A percentile compares a stretch with the other conserved stretches of the same genome.
Conservation (phyloP, 2,113 vertebrate genomes). For the Poeciliopsis turrubarensis region DNA sequence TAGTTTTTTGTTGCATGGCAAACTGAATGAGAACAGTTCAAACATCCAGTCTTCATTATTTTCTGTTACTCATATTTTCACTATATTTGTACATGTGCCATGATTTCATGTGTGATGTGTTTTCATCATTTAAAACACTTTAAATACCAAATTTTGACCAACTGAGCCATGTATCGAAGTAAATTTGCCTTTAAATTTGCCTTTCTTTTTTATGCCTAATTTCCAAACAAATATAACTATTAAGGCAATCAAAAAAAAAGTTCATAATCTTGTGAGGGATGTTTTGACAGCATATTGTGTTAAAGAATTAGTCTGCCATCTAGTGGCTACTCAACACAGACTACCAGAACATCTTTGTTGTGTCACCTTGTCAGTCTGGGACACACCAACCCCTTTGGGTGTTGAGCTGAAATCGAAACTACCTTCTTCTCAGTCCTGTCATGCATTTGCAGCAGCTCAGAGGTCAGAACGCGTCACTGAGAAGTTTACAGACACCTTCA, state of each 20-base stretch:
- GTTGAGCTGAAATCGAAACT: conserved; percentile 40
- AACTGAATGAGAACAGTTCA: no score
- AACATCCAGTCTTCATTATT: no score
- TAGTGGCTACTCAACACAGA: conserved; percentile 37
- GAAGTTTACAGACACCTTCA: conserved; percentile 35
- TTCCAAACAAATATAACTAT: neutral
- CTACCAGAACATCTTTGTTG: conserved; percentile 22
- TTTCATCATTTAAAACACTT: neutral
- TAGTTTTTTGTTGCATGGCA: no score
- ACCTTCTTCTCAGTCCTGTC: conserved; percentile 27
- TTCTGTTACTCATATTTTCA: no score
- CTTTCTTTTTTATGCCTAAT: no score
- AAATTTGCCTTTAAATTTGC: no score
- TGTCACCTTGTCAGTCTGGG: conserved; percentile 41
- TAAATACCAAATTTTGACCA: no score
- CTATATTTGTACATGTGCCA: neutral
- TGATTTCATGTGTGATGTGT: neutral
- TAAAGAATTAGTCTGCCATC: conserved; percentile 44
- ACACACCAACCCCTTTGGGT: neutral
- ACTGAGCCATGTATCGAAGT: no score
- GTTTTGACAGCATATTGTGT: neutral
- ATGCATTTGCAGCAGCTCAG: conserved; percentile 31
- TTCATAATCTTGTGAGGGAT: neutral
- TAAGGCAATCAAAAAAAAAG: neutral
- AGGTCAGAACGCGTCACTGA: conserved; percentile 28